Base-by-base conservation (phyloP, 2,797 vertebrate species). In the Myiothlypis chrysogaster region DNA sequence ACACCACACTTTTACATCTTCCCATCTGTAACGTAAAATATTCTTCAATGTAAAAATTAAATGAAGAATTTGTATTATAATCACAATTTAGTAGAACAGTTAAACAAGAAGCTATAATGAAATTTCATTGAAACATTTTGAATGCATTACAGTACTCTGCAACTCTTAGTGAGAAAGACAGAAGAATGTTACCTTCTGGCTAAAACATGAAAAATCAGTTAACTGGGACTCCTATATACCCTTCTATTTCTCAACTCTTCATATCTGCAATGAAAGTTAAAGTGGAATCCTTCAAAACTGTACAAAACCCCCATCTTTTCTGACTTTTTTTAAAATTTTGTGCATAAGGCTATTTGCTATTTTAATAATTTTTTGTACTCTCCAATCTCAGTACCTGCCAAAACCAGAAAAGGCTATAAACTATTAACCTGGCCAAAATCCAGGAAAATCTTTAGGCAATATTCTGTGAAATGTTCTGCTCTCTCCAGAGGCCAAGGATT, bases 61-160 rank as follows among this genome's bases (percentile, higher is more conserved):
- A 3, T 44, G 52, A 81, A 32, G 20, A 79, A 41, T 84, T 79
- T 43, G 1, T 28, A 44, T 64, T 68, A 39, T 20, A 85, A 53
- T 66, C n/a, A 47, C 6, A 50, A 23, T 77, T 64, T 70, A 9
- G 20, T 44, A 73, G 23, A 85, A 35, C 21, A 55, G 20, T 57
- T 93, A 66, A 94, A 87, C 21, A 57, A 52, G 21, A 59, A 68
- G 8, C 2, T 69, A 49, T n/a, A 55, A 88, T 28, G 7, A 76
- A 80, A 73, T 83, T 85, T 65, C 11, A 87, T 61, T 91, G 63
- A 80, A 90, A 69, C 8, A 19, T 2, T 94, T 82, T 89, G 61
- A 95, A 82, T 65, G 43, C 14, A 83, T 73, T 65, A 53, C 27
- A 46, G 3, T 69, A 34, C 15, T 27, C 50, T 77, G 39, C 25